phyloP scores from a whole-genome alignment of 2,797 vertebrate genomes.

The Poeciliopsis turneri region DNA sequence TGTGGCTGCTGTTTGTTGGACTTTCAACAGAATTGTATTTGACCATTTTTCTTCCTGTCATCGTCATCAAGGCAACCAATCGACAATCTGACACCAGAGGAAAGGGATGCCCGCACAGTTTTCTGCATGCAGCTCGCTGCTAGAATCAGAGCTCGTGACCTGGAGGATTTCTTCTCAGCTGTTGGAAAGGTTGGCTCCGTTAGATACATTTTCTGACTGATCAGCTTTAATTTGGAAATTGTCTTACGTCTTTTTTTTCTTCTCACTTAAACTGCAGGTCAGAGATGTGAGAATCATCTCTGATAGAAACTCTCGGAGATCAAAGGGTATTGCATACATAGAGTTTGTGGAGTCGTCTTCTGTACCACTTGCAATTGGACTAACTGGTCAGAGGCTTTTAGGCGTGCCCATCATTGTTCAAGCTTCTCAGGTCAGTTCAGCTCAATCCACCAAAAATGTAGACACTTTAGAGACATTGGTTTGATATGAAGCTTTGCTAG shows the following conservation, averaged over 20 bases:
- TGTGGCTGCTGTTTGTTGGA: background rate
- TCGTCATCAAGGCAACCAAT: conserved; percentile 87
- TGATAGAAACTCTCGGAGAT: conserved; percentile 96
- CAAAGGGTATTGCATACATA: conserved; percentile 99
- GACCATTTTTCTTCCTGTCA: background rate
- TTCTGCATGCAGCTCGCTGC: conserved; percentile 99
- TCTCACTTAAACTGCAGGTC: conserved; percentile 80
- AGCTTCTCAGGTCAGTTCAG: conserved; percentile 90
- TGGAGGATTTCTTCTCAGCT: conserved; percentile 99
- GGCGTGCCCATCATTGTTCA: conserved; percentile 99
- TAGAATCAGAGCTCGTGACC: conserved; percentile 94
- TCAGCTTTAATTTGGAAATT: background rate
- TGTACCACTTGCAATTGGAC: conserved; percentile 95
- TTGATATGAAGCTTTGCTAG: background rate
- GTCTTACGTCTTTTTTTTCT: background rate
- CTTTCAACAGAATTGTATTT: background rate
- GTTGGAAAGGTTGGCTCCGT: conserved; percentile 90
- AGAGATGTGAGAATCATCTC: conserved; percentile 99
- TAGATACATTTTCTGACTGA: background rate
- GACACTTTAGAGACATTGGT: background rate
- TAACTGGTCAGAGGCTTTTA: conserved; percentile 95
- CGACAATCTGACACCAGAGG: conserved; percentile 96
- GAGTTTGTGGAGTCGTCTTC: conserved; percentile 97
- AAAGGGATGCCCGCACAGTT: conserved; percentile 97
- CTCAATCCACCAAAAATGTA: background rate